These are phyloP conservation scores for Porites lobata DNA, from an alignment of 92 coral and sea anemone species.

Conservation along the genomic window DNA sequence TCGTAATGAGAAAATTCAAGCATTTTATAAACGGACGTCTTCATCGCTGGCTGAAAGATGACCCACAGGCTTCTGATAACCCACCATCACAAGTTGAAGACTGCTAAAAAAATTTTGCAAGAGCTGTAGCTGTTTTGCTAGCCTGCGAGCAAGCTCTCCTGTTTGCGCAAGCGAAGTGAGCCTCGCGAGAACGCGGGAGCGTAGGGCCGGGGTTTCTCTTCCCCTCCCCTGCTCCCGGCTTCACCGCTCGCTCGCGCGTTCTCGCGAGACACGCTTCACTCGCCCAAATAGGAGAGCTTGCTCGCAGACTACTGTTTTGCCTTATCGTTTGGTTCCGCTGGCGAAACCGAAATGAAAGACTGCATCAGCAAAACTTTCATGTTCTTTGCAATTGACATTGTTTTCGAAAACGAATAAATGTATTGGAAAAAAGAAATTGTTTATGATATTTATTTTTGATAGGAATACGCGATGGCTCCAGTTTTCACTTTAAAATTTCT, in stretches of 20 bases:
- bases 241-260: too few species aligned
- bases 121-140: not conserved
- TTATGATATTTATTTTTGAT: too few species aligned
- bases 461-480: not conserved
- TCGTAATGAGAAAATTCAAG: constrained; percentile 70
- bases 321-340: not conserved
- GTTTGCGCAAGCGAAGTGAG: too few species aligned
- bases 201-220: too few species aligned
- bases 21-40: constrained; percentile 57
- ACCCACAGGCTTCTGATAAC: not conserved
- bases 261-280: too few species aligned
- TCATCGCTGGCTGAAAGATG: constrained; percentile 76
- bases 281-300: too few species aligned
- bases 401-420: not conserved
- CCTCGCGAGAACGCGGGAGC: too few species aligned
- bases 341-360: not conserved
- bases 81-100: not conserved
- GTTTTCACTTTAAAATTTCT: too few species aligned
- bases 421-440: not conserved
- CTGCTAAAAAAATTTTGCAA: too few species aligned
- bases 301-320: not conserved
- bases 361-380: not conserved
- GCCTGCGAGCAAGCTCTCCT: too few species aligned
- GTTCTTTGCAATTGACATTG: not conserved
- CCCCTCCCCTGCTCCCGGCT: too few species aligned